Evolutionary conservation across 1,140 invertebrate species (phyloP), one percentile per base, ranked within the genome.

Genomic region (Acromyrmex echinatior): DNA sequence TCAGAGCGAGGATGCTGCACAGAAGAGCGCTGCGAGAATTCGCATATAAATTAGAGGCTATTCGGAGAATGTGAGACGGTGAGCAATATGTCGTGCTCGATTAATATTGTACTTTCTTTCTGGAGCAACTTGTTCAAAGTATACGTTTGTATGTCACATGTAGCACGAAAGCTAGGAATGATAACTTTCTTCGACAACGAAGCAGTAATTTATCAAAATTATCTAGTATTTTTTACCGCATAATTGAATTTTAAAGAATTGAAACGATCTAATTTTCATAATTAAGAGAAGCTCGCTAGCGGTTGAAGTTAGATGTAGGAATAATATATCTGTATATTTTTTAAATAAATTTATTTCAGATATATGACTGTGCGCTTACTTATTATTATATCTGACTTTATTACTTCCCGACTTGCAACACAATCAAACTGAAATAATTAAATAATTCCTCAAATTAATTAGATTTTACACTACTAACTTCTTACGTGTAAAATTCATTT

Each of bases 21-120:
- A 58, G 56, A 78, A 77, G 79, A 90, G 71, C 65, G 88, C 89
- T 90, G 74, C 85, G 87, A 85, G 80, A 79, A 91, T 87, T 86
- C 90, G 78, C 85, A 81, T 90, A 91, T 87, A 78, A 86, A 91
- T 91, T 91, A 86, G 87, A 60, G 84, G 79, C 87, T 91, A 91
- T 91, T 92, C 85, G 86, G 82, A 74, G 87, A 92, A 91, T 90
- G 89, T 78, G 58, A 49, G 14, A 56, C 73, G 70, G 63, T 35
- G 60, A 73, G 76, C 62, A 49, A 87, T 81, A 81, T 45, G 58
- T 80, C 53, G 77, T 51, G 89, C 65, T 79, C 89, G 84, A 90
- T 90, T 86, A 86, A 88, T 88, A 35, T 6, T 35, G 31, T 35
- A 81, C 21, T 85, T 76, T 88, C 88, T 87, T 86, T 80, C 86